Evolutionary conservation across 2,888 invertebrate species (phyloP).

Genomic region (Cataglyphis albicans): DNA sequence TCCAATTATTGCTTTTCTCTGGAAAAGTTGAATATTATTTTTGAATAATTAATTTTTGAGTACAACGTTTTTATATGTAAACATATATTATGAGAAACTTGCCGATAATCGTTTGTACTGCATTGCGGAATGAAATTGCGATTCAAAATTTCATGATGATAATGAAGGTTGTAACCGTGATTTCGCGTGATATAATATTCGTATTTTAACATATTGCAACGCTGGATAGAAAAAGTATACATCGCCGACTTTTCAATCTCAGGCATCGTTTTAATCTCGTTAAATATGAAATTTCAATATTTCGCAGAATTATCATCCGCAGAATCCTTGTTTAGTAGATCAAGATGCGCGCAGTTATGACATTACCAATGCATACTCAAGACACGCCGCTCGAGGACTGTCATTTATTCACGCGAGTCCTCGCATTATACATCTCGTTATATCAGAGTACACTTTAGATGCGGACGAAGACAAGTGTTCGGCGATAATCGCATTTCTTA

Average conservation of each 20-base stretch:
- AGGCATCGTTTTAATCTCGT: background rate
- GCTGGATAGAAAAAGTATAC: background rate
- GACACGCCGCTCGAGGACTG: background rate
- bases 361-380: background rate
- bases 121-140: background rate
- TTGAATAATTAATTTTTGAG: constrained; percentile 7
- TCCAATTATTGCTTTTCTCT: background rate
- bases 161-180: background rate
- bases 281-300: background rate
- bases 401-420: constrained; percentile 43
- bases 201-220: background rate
- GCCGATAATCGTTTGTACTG: background rate
- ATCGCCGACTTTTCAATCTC: background rate
- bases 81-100: background rate
- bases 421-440: constrained; percentile 48
- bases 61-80: background rate
- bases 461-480: constrained; percentile 27
- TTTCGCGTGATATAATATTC: background rate
- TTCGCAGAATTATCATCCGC: too few species aligned
- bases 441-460: constrained; percentile 31
- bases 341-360: background rate
- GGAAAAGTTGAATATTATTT: background rate
- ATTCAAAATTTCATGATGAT: constrained; percentile 6
- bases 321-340: background rate
- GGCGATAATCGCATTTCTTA: constrained; percentile 68